Base-by-base conservation (phyloP, 1,140 invertebrate genomes). In the Drosophila parvula region DNA sequence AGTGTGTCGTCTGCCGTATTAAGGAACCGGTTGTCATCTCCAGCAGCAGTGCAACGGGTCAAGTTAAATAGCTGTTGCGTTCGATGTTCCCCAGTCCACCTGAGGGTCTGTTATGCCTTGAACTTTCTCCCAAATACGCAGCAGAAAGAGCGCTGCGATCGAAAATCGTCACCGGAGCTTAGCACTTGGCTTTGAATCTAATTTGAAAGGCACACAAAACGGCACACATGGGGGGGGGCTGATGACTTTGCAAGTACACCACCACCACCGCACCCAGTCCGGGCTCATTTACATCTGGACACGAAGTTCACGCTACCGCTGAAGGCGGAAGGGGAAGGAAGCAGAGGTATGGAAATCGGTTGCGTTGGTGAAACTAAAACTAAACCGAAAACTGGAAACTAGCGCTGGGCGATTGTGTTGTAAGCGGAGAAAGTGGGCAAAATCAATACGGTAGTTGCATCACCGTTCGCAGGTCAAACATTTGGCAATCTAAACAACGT, bases 381-480 rank as follows among this genome's bases (percentile, higher is more conserved):
- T 32, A 14, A 76, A 64, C 6, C 62, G 18, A 36, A 64, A 73
- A 60, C 34, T 55, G 14, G 27, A 67, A 74, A 60, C 43, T 45
- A 28, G 4, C 28, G 45, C 18, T 51, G 16, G 61, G 36, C 38
- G 22, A 67, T 22, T 43, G 41, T 64, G 60, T 65, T 68, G 65
- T 64, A 75, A 47, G 53, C 44, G 78, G 83, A 70, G 85, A 89
- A 89, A 89, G 84, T 85, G 85, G 67, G 85, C 65, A 90, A 89
- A 89, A 89, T 89, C 84, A 89, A 89, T 89, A 89, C 22, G 69
- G 73, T 69, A 70, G 88, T 85, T 81, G 79, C 74, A 73, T 73
- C 69, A 73, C 65, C 36, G 22, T 32, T 0, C 12, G 36, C 45
- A 11, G 65, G 51, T 43, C 30, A 41, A 34, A 28, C 12, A 43